Evolutionary conservation across 2,797 vertebrate genomes (phyloP), one percentile per base, ranked within the genome.

Genomic region (Rachycentron canadum): DNA sequence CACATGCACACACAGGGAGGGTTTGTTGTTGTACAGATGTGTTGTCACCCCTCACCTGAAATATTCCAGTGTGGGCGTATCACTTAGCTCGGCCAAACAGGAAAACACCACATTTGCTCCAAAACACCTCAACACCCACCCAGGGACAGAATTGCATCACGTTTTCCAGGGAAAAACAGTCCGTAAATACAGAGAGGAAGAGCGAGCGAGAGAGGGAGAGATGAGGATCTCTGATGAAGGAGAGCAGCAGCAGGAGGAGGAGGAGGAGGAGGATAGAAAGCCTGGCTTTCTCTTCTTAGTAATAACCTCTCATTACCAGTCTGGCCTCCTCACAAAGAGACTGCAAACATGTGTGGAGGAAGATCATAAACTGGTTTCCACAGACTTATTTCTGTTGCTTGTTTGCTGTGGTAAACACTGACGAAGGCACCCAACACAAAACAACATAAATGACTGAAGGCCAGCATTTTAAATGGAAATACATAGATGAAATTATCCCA

Each of bases 261-360:
- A 60, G 7, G 45, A 76, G 47, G 50, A 74, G 38, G 30, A 72
- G 65, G 76, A 87, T 52, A 84, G 75, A 84, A 71, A 69, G 74
- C 57, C 73, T 63, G 57, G 43, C 49, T 78, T 79, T 86, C 77
- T 88, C 80, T 77, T 85, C 82, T 50, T 45, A 67, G 82, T 87
- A 89, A 85, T 82, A 92, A 91, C 87, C 88, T 89, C 84, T 93
- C 86, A 93, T 95, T 94, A 94, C 66, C 75, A 79, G 47, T 57
- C 79, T 88, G 91, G 91, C 83, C 55, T 86, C 60, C 64, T 83
- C 58, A 86, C 89, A 93, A 89, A 93, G 82, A 86, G 64, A 91
- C 83, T 78, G 65, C 80, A 88, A 92, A 90, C 91, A 92, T 90
- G 78, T 93, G 89, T 84, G 77, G 88, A 88, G 79, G 59, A 58